Percentiles rank a stretch among this genome's conserved stretches.
Conservation (phyloP, 35 echinoderm and acorn worm genomes). For the Stichopus chloronotus region DNA sequence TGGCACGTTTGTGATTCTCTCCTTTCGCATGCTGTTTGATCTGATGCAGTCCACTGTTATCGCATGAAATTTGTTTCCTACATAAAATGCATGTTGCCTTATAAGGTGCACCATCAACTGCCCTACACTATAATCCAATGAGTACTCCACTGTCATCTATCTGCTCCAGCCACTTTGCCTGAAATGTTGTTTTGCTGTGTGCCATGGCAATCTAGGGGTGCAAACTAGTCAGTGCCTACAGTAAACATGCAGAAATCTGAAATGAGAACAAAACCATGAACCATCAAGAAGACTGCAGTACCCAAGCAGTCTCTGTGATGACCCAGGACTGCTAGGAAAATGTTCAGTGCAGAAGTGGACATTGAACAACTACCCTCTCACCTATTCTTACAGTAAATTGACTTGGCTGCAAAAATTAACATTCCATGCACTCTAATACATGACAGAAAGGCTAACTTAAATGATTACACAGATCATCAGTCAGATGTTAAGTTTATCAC, state of each 20-base stretch:
- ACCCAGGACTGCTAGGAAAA: too few species aligned
- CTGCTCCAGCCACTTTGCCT: neutral
- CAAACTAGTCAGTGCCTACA: neutral
- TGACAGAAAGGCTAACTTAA: slow-evolving; percentile 1
- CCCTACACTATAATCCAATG: slow-evolving; percentile 1
- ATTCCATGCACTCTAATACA: too few species aligned
- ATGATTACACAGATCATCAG: neutral
- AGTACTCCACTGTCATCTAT: slow-evolving; percentile 10
- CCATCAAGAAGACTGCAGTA: neutral
- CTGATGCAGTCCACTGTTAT: slow-evolving; percentile 3
- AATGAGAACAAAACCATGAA: too few species aligned
- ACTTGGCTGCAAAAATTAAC: too few species aligned
- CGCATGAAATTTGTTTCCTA: slow-evolving; percentile 11
- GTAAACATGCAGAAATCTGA: slow-evolving; percentile 4
- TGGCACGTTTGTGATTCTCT: slow-evolving; percentile 9
- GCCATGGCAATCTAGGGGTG: slow-evolving; percentile 1
- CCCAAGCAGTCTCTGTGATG: neutral
- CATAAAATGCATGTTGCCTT: slow-evolving; percentile 2
- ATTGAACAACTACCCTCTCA: too few species aligned
- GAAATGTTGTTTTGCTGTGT: slow-evolving; percentile 4
- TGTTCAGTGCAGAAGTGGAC: too few species aligned
- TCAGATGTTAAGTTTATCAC: neutral
- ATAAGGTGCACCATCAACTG: slow-evolving; percentile 9
- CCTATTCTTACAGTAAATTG: neutral
- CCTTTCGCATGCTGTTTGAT: neutral